Evolutionary conservation across 2,888 invertebrate genomes (phyloP), one percentile per base, ranked within the genome.

Genomic region (Amphipoea lucens): DNA sequence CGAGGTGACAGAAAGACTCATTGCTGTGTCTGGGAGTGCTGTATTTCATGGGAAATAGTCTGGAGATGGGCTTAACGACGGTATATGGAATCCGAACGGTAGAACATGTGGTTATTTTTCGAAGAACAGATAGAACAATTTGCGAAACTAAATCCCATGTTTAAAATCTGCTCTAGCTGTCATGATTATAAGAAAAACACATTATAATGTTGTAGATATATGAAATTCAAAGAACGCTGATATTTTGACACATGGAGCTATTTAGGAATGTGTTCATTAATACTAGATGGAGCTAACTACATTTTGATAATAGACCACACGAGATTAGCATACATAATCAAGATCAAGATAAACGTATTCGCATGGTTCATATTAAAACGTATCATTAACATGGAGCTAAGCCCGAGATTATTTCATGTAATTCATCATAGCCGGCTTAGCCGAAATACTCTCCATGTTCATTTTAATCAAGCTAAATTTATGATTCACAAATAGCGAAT

Each of bases 381-480:
- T 87, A 69, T 80, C 76, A 76, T 85, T 57, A 77, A 73, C 69
- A 86, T 42, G 69, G 54, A 67, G 51, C 63, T 87, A 73, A 87
- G 51, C 74, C 69, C 40, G 65, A 72, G 76, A 85, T 87, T 85
- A 85, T 77, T 77, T 77, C 48, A 85, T 74, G 76, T 87, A 77
- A 85, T 81, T 77, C 81, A 85, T 85, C 85, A 85, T 48, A 74
- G 62, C 57, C 40, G 70, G 79, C 75, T 87, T 81, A 77, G 48
- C n/a, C 76, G 45, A 73, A 85, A 75, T 66, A 67, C 73, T 74
- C 76, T 65, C 17, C 36, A 69, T 54, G 62, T 81, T 87, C 6
- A 84, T 84, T 87, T 81, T 85, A 85, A 87, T 87, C 77, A 84
- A 84, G 87, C 85, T 69, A 72, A 81, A 87, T 85, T 75, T 77